phyloP scores from a whole-genome alignment of 2,888 invertebrate species.

The Lutraria lutraria region DNA sequence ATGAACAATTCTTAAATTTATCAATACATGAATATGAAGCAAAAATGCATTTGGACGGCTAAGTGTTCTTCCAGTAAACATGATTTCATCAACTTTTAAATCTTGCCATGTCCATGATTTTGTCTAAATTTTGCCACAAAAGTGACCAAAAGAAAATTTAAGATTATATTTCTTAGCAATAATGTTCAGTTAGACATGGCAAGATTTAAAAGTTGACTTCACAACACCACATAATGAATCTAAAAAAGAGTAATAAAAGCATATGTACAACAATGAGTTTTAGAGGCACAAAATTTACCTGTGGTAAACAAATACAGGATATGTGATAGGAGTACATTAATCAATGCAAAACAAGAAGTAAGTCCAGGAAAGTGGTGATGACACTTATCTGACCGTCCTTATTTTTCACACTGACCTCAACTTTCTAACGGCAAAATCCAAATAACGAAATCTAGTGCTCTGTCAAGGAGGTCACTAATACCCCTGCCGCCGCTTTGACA shows the following conservation, averaged over 20 bases:
- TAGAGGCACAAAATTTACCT: background rate
- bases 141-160: background rate
- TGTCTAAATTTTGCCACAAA: background rate
- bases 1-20: background rate
- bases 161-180: background rate
- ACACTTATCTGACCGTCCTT: too few relatives aligned
- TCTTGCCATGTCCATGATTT: background rate
- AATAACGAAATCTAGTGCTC: background rate
- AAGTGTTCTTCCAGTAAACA: background rate
- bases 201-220: background rate
- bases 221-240: background rate
- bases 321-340: background rate
- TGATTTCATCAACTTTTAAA: background rate
- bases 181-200: background rate
- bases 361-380: too few relatives aligned
- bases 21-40: background rate
- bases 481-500: too few relatives aligned
- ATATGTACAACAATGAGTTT: background rate
- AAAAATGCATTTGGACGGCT: conserved; percentile 26
- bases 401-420: too few relatives aligned
- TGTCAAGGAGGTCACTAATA: too few relatives aligned
- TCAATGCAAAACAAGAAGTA: background rate
- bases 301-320: conserved; percentile 7
- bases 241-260: background rate
- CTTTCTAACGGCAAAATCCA: too few relatives aligned